Base-by-base conservation (phyloP, 2,797 vertebrate genomes). In the Cyclura pinguis region DNA sequence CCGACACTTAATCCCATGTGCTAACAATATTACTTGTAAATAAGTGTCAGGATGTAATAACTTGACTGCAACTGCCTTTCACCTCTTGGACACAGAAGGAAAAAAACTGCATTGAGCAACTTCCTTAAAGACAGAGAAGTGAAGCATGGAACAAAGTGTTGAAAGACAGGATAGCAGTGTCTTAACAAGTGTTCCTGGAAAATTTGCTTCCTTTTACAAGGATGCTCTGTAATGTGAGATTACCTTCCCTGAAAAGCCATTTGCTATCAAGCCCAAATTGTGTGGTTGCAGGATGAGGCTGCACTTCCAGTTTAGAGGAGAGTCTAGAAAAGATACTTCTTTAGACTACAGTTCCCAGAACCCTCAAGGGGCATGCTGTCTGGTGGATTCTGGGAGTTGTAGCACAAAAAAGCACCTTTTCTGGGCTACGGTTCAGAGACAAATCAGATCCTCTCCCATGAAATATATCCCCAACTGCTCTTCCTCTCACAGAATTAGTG, bases 141-240 rank as follows among this genome's bases (percentile, higher is more conserved):
- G 47, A 67, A 86, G 12, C 50, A 35, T 72, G 24, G 74, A 18
- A 59, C 10, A 47, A 50, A 69, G 29, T 90, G 27, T 42, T 59
- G 50, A 85, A 77, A 64, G 20, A 35, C 32, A 83, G 62, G 32
- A 57, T 22, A 22, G 59, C n/a, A 16, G 10, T 72, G 29, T 72
- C 14, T n/a, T 82, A 2, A 50, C 42, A 81, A 29, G 20, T 76
- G 72, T 74, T 77, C 59, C 13, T 59, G 24, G 35, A 22, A 7
- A 81, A 81, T 55, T 29, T n/a, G 32, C 64, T 81, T 80, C 76
- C 77, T 73, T 69, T 90, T 50, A 62, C 64, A n/a, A 64, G 35
- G 50, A 85, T 82, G 20, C 4, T 47, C 55, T 29, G 13, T 67
- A 38, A 16, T 42, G 52, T 27, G 20, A 59, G 24, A 27, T 72